A percentile compares a stretch with the other conserved stretches of the same genome.
phyloP scores from a whole-genome alignment of 2,888 invertebrate species.

The Prenolepis imparis region DNA sequence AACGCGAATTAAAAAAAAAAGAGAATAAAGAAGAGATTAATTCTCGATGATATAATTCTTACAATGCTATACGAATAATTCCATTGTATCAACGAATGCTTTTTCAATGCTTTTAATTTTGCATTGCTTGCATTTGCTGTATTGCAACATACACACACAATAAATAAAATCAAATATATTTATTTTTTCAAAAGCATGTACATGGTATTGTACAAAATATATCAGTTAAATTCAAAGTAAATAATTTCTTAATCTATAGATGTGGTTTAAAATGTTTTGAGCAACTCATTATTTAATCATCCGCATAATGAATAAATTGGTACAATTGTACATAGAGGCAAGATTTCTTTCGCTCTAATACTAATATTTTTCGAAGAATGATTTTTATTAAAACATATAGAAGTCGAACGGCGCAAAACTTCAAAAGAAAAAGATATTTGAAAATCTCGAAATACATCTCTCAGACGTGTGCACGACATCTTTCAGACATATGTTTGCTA shows the following conservation, averaged over 20 bases:
- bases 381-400: not conserved
- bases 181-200: not conserved
- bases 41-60: conserved; percentile 58
- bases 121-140: not conserved
- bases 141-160: not conserved
- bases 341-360: not conserved
- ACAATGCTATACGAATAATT: conserved; percentile 42
- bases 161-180: conserved; percentile 18
- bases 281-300: not conserved
- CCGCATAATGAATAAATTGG: not conserved
- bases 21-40: conserved; percentile 52
- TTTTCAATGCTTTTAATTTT: conserved; percentile 8
- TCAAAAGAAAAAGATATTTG: not conserved
- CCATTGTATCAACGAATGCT: conserved; percentile 13
- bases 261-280: not conserved
- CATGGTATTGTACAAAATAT: not conserved
- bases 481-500: not conserved
- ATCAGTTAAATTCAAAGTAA: conserved; percentile 6
- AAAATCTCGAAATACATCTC: not conserved
- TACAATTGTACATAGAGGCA: not conserved
- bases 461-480: not conserved
- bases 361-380: not conserved
- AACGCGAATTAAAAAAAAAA: conserved; percentile 45
- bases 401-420: not conserved
- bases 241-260: not conserved